phyloP scores from a whole-genome alignment of 1,140 invertebrate genomes.

The Eubasilissa regina region DNA sequence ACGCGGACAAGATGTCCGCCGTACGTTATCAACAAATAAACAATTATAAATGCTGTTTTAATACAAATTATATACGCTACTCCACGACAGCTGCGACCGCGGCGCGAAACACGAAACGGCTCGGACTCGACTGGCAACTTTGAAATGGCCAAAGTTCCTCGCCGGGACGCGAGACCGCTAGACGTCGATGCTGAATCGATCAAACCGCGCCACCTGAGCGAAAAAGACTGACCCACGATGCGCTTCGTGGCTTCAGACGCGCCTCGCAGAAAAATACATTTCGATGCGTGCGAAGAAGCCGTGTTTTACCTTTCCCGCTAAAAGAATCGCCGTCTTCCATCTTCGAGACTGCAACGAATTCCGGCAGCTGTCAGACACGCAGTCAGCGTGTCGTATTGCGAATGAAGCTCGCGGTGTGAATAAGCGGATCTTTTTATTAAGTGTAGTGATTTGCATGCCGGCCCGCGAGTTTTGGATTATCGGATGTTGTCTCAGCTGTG shows the following conservation, averaged over 20 bases:
- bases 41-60: neutral
- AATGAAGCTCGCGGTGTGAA: neutral
- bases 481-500: conserved; percentile 17
- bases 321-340: neutral
- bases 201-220: neutral
- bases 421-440: neutral
- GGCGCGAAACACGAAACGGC: conserved; percentile 6
- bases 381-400: neutral
- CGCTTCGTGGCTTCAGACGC: neutral
- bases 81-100: neutral
- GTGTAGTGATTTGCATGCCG: neutral
- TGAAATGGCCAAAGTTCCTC: conserved; percentile 11
- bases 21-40: neutral
- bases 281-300: neutral
- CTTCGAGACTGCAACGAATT: neutral
- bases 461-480: neutral
- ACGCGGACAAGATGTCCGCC: too few species aligned
- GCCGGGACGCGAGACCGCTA: neutral
- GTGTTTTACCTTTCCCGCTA: neutral
- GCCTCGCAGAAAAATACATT: neutral
- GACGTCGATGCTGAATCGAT: neutral
- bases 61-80: conserved; percentile 13
- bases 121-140: conserved; percentile 7
- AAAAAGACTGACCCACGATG: neutral
- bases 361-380: neutral